Conservation (phyloP, 2,888 invertebrate genomes). For the Bhutanitis thaidina region DNA sequence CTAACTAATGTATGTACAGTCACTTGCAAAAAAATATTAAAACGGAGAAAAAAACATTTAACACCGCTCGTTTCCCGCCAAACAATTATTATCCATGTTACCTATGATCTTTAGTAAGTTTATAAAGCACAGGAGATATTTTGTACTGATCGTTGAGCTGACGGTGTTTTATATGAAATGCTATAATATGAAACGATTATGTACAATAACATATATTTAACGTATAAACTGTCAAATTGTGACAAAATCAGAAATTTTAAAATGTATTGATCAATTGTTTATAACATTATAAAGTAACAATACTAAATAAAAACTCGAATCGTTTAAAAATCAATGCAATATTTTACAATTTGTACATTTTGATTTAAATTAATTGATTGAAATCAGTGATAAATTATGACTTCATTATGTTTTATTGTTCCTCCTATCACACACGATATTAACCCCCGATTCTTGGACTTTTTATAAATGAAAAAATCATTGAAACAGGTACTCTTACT, state of each 20-base stretch:
- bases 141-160: slow-evolving; percentile 11
- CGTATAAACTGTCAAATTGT: background rate
- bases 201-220: background rate
- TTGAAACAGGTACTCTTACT: slow-evolving; percentile 53
- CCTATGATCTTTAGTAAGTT: background rate
- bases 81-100: background rate
- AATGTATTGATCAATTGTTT: no score
- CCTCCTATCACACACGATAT: slow-evolving; percentile 21
- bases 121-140: slow-evolving; percentile 19
- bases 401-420: background rate
- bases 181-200: background rate
- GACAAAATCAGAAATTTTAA: slow-evolving; percentile 2
- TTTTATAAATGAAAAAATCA: slow-evolving; percentile 64
- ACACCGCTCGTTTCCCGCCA: slow-evolving; percentile 22
- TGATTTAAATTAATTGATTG: background rate
- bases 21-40: slow-evolving; percentile 3
- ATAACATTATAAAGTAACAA: no score
- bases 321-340: background rate
- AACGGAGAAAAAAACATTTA: slow-evolving; percentile 1
- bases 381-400: background rate
- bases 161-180: background rate
- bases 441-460: slow-evolving; percentile 60
- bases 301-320: no score
- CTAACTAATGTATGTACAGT: slow-evolving; percentile 12
- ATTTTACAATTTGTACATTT: background rate